Base-by-base conservation (phyloP, 35 echinoderm and acorn worm species). In the Apostichopus parvimensis region DNA sequence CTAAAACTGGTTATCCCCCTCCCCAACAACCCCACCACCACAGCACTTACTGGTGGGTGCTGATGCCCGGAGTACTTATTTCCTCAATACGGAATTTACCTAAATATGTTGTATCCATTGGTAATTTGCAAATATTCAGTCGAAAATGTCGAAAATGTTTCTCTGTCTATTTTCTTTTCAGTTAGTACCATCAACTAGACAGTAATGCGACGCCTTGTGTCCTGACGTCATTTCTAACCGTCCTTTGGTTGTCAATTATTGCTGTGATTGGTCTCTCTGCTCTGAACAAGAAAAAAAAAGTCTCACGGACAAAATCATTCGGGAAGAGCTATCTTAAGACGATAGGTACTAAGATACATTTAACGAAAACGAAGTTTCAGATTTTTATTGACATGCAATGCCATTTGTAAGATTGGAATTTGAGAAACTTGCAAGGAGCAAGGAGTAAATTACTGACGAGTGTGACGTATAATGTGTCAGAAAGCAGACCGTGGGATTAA, bases 391-490 rank as follows among this genome's bases (percentile, higher is more conserved):
- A 82, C 45, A 82, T 14, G 79, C 15, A 56, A 82, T 82, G 52
- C 79, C 79, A 82, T 82, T 82, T 82, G 53, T 17, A 45, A 54
- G 79, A 82, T 82, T 82, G 79, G 55, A 82, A 82, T 82, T 82
- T 82, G 79, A 82, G 79, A 82, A 54, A 82, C 18, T 82, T 53
- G 45, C 79, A 82, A 82, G 34, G 34, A 45, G 54, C 45, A 45
- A 82, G 55, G 79, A 53, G 34, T 82, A 82, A 82, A 25, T 45
- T 45, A 45, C 34, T 82, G 79, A 17, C 9, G 52, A 82, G 54
- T 56, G 17, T 54, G 55, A 9, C 26, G 55, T 53, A 53, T 8
- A 55, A 82, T 82, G 79, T 82, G 79, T 82, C 79, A 56, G 52
- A 53, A 56, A 18, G 14, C 18, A 79, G 79, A 82, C 54, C 25